phyloP scores from a whole-genome alignment of 2,797 vertebrate species.

The Threskiornis aethiopicus region DNA sequence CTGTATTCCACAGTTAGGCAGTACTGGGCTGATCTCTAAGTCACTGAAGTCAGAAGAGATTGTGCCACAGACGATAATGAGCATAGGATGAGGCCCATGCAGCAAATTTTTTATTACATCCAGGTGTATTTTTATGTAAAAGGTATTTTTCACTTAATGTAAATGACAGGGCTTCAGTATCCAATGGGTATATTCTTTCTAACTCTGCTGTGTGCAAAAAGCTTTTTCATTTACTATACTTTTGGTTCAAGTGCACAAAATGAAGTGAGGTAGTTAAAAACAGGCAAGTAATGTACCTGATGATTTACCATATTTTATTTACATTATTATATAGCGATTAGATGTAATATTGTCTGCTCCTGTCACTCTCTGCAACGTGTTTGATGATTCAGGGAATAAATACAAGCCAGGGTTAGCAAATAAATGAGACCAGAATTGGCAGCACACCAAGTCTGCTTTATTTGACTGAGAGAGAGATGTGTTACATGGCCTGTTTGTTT shows the following conservation, averaged over 20 bases:
- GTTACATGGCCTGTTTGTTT: constrained; percentile 59
- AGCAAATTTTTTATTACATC: constrained; percentile 21
- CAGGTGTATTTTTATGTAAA: constrained; percentile 21
- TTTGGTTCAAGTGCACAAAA: constrained; percentile 42
- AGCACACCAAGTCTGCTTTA: constrained; percentile 62
- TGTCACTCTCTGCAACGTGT: constrained; percentile 62
- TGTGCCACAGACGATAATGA: not conserved
- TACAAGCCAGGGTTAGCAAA: constrained; percentile 60
- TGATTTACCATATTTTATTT: constrained; percentile 68
- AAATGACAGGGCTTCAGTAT: not conserved
- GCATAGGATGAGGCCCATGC: not conserved
- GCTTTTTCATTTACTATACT: constrained; percentile 19
- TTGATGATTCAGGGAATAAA: constrained; percentile 63
- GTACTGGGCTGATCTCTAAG: not conserved
- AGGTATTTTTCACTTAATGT: constrained; percentile 15
- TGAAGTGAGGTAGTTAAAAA: constrained; percentile 37
- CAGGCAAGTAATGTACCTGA: constrained; percentile 29
- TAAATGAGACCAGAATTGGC: constrained; percentile 61
- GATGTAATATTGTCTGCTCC: constrained; percentile 53
- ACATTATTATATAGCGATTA: constrained; percentile 66
- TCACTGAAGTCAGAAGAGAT: not conserved
- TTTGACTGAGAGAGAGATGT: constrained; percentile 62
- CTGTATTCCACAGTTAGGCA: not conserved
- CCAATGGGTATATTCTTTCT: not conserved
- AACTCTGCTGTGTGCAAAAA: constrained; percentile 9